Evolutionary conservation across 2,797 vertebrate species (phyloP).

Genomic region (Melanotaenia boesemani): DNA sequence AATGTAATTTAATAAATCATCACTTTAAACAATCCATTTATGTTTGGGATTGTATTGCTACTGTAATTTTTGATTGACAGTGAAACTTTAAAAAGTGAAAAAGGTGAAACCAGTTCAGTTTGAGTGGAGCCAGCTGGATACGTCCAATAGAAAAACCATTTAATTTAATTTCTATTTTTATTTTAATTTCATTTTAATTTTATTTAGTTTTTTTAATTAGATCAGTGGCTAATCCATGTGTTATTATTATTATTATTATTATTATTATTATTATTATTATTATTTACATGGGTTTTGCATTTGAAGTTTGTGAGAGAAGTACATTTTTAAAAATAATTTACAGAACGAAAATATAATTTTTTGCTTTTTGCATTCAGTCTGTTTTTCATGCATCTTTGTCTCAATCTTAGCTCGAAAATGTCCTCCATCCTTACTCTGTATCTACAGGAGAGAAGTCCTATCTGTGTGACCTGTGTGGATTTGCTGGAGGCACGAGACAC

Average conservation of each 20-base stretch:
- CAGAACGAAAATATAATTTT: background rate
- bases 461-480: constrained; percentile 98
- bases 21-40: background rate
- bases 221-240: no score
- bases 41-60: constrained; percentile 20
- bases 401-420: background rate
- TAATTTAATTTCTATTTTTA: no score
- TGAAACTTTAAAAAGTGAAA: constrained; percentile 23
- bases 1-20: constrained; percentile 23
- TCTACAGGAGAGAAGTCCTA: constrained; percentile 97
- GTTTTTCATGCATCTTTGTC: constrained; percentile 6
- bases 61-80: constrained; percentile 20
- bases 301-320: no score
- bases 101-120: constrained; percentile 19
- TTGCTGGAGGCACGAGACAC: constrained; percentile 96
- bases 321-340: no score
- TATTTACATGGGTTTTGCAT: no score
- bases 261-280: no score
- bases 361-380: background rate
- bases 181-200: no score
- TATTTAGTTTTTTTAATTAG: no score
- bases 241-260: no score
- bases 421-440: background rate
- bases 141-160: no score
- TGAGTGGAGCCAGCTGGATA: background rate